Base-by-base conservation (phyloP, 1,140 invertebrate species). In the Paracyclopina nana region DNA sequence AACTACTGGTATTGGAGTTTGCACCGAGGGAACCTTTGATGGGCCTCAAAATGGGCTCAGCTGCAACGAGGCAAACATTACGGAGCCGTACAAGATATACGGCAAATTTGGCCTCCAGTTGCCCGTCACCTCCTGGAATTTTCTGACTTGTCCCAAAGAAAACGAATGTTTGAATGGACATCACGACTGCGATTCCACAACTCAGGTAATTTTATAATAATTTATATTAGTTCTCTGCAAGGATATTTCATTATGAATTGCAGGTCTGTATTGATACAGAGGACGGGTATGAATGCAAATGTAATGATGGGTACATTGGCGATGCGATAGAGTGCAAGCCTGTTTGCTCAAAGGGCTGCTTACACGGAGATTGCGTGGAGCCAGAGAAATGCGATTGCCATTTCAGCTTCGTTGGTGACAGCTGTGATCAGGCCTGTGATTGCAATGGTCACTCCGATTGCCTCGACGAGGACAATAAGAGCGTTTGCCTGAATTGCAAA, bases 361-460 rank as follows among this genome's bases (percentile, higher is more conserved):
- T 84, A 1, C 72, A 84, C 61, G 90, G 90, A 41, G 73, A 67
- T 1, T 95, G 90, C 61, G 65, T 84, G 3, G 72, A 78, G 57
- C 90, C 90, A 24, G 75, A 90, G 60, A 68, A 74, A 11, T 96
- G 90, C 60, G 68, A 74, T 31, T 95, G 90, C 64, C 76, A 91
- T 68, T 96, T 96, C 67, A 87, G 88, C 40, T 95, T 83, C 63
- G 86, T 95, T 20, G 88, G 88, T 42, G 74, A 76, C 50, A 88
- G 92, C 67, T 96, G 90, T 63, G 85, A 80, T 46, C 83, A 82
- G 40, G 79, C 86, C 61, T 95, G 90, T 62, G 74, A 86, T 60
- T 96, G 90, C 62, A 90, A 95, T 63, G 86, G 85, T 0, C 87
- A 96, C 66, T 80, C 85, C 49, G 75, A 90, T 59, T 96, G 90